Percentiles rank a stretch among this genome's conserved stretches.
Conservation (phyloP, 2,888 invertebrate genomes). For the Aleiodes leptofemur region DNA sequence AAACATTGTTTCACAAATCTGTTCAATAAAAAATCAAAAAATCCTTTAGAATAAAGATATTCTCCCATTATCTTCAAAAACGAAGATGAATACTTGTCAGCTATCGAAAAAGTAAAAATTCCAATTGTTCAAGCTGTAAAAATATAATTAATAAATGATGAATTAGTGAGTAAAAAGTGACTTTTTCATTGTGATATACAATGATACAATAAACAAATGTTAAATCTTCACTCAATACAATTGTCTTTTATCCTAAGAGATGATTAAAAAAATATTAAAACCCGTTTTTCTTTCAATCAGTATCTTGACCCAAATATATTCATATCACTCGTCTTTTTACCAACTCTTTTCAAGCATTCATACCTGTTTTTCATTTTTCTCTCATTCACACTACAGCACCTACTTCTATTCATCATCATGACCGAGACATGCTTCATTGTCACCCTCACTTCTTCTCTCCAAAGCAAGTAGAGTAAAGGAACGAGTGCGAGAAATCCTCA, state of each 20-base stretch:
- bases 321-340: conserved; percentile 23
- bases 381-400: conserved; percentile 41
- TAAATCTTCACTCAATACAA: background rate
- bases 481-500: conserved; percentile 19
- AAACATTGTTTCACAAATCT: too few relatives aligned
- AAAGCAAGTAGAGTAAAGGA: background rate
- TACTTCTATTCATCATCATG: conserved; percentile 40
- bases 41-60: background rate
- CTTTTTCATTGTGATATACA: too few relatives aligned
- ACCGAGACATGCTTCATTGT: conserved; percentile 47
- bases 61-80: too few relatives aligned
- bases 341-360: conserved; percentile 28
- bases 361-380: conserved; percentile 37
- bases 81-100: too few relatives aligned
- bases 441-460: conserved; percentile 29
- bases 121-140: too few relatives aligned
- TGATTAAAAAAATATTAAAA: too few relatives aligned
- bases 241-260: background rate
- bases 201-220: background rate
- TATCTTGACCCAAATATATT: conserved; percentile 22
- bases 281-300: too few relatives aligned
- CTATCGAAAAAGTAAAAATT: too few relatives aligned
- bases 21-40: conserved; percentile 21
- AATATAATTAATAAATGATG: too few relatives aligned
- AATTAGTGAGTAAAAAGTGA: too few relatives aligned